Evolutionary conservation across 2,797 vertebrate genomes (phyloP), one percentile per base, ranked within the genome.

Genomic region (Harpia harpyja): DNA sequence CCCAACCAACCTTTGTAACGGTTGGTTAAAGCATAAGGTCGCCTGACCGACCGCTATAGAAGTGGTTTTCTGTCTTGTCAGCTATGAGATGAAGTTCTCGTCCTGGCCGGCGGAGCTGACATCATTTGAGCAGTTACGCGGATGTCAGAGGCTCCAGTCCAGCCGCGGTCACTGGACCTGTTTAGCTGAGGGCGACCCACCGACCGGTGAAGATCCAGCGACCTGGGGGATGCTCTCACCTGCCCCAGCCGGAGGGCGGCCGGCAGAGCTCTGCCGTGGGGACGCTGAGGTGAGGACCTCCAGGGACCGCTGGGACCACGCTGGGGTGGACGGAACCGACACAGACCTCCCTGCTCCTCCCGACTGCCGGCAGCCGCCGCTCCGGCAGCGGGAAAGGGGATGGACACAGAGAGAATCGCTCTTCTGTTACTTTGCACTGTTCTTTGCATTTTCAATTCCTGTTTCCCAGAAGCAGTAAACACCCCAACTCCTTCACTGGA

Each of bases 151-250:
- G n/a, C 25, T 44, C 33, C 33, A 1, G 39, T 2, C 39, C 7
- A 33, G 76, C 61, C 2, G 20, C 3, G 9, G 33, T 33, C 13
- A 1, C 5, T 0, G 46, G 2, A 27, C 20, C 11, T 1, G 33
- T 30, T 24, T 7, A 6, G 61, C 39, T 9, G 49, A 44, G 33
- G 49, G 39, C 9, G 9, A 43, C 37, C 32, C 59, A 8, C 59
- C 48, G 5, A 2, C 46, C 32, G 4, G 35, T 1, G 4, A 12
- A 28, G 37, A 16, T 2, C 37, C 60, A 14, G 37, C 32, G 5
- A 2, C 8, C 32, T 1, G 32, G 32, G 41, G 60, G 37, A 35
- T n/a, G 75, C 48, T 43, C 48, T 4, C 14, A 1, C 30, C 32
- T 3, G 13, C 8, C 37, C 59, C 59, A 8, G 74, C 57, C 15